A percentile compares a stretch with the other conserved stretches of the same genome.
phyloP scores from a whole-genome alignment of 2,797 vertebrate species.

The Chiloscyllium punctatum region DNA sequence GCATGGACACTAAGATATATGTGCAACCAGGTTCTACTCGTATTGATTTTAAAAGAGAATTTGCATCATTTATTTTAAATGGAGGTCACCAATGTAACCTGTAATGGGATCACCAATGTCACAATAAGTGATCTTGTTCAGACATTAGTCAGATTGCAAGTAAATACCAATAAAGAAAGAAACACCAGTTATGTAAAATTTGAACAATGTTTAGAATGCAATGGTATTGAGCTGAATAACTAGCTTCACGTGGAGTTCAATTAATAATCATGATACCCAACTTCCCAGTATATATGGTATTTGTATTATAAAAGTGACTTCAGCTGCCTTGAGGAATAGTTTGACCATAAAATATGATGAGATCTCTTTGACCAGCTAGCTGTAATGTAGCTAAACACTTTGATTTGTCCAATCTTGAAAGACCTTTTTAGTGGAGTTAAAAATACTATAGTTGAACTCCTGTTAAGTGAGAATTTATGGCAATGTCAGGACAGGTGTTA shows the following conservation, averaged over 20 bases:
- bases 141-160: neutral
- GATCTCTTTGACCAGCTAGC: neutral
- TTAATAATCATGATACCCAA: too few relatives aligned
- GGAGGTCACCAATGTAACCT: neutral
- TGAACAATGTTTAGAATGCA: neutral
- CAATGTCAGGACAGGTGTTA: neutral
- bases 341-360: neutral
- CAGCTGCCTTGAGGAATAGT: neutral
- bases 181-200: neutral
- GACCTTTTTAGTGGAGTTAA: neutral
- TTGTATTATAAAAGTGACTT: neutral
- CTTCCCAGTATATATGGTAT: too few relatives aligned
- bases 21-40: neutral
- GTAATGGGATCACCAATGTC: neutral
- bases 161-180: neutral
- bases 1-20: too few relatives aligned
- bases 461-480: neutral
- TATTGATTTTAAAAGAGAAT: neutral
- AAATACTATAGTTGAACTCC: neutral
- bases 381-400: neutral
- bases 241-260: neutral
- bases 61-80: neutral
- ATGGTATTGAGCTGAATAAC: neutral
- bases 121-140: neutral
- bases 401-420: neutral